Evolutionary conservation across 2,113 vertebrate species (phyloP), one percentile per base, ranked within the genome.

Genomic region (Hippocampus comes): DNA sequence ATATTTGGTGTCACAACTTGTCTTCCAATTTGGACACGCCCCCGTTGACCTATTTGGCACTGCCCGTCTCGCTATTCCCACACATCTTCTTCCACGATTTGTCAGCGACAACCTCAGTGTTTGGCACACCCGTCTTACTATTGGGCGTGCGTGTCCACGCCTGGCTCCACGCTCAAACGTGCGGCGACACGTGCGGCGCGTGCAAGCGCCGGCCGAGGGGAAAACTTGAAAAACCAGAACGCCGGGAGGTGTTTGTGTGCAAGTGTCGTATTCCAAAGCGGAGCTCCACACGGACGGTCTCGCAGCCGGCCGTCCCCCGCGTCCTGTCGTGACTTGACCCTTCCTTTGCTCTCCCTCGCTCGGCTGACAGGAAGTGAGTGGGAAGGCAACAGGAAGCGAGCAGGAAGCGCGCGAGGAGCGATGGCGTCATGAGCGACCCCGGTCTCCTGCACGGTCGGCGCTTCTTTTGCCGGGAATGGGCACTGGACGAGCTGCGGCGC

Each of bases 391-490:
- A 20, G 59, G 30, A 61, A 38, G 10, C 11, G 11, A 42, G 34
- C 61, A n/a, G 61, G 61, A 63, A 63, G 38, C 61, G 5, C 25
- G 15, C 18, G 30, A 63, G 60, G 18, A n/a, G 11, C 20, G 14
- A 65, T 65, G 63, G 63, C 41, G 46, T 71, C 76, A 87, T 91
- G 91, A 93, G 89, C 70, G 71, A 67, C 63, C 41, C 76, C 27
- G 92, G 92, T 79, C 82, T 87, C 72, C 89, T 92, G 60, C 89
- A 18, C 86, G 93, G 92, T 73, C 91, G 88, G 38, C 78, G 78
- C 34, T 94, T 95, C 87, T 90, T 90, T 79, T 92, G 94, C 80
- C 91, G 94, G 63, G 93, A 94, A 88, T 94, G 94, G 93, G 93
- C 93, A 67, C 88, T 94, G 78, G 91, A 90, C 27, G 93, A 93